A percentile compares a stretch with the other conserved stretches of the same genome.
Conservation (phyloP, 2,888 invertebrate genomes). For the Cantharis rufa region DNA sequence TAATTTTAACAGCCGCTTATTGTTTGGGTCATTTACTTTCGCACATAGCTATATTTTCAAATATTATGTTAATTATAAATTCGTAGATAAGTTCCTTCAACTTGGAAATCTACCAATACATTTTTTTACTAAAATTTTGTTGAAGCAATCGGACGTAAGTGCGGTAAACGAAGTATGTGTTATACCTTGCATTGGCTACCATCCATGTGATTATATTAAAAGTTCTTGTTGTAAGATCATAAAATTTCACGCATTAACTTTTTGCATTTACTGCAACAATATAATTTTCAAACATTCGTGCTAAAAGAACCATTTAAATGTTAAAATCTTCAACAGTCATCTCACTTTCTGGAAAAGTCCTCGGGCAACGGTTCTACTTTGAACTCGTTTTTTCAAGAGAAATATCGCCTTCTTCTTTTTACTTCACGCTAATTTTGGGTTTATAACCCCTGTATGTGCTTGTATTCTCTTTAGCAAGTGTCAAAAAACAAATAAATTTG, state of each 20-base stretch:
- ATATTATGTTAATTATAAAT: background rate
- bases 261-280: background rate
- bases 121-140: background rate
- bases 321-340: constrained; percentile 19
- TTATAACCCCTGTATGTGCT: constrained; percentile 7
- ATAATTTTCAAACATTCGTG: constrained; percentile 17
- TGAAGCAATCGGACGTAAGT: background rate
- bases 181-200: background rate
- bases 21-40: background rate
- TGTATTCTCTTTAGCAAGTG: background rate
- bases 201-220: background rate
- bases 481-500: background rate
- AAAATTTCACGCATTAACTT: background rate
- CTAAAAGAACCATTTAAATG: background rate
- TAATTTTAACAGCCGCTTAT: background rate
- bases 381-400: constrained; percentile 20
- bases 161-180: background rate
- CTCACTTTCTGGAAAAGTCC: constrained; percentile 22
- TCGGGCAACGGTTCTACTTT: constrained; percentile 22
- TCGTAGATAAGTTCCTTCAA: background rate
- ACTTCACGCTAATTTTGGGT: constrained; percentile 18
- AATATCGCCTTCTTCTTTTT: constrained; percentile 7
- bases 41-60: background rate
- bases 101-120: too few species aligned
- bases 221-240: background rate